Base-by-base conservation (phyloP, 2,888 invertebrate species). In the Cheilosia soror region DNA sequence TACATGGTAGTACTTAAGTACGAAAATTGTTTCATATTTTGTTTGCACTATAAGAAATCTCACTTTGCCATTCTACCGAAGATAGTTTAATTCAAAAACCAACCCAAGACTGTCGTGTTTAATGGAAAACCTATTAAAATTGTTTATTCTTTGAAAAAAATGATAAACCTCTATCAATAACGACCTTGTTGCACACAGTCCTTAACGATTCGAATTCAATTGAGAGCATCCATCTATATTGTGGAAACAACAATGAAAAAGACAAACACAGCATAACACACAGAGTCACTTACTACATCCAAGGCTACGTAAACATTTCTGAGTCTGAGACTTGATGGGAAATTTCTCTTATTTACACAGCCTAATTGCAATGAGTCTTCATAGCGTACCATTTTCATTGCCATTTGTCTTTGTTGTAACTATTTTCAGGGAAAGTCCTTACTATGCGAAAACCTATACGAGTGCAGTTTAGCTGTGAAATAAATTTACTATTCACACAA, bases 301-400 rank as follows among this genome's bases (percentile, higher is more conserved):
- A 51, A 40, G 53, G 62, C 31, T 33, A 44, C 33, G 62, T 40
- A 51, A 62, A 62, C 29, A 63, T 6, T 42, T 44, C 53, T 62
- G n/a, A 44, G 33, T 44, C 53, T 62, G n/a, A 44, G 33, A 53
- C 53, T 33, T 63, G 63, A 53, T 63, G 15, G 44, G 40, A 73
- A 37, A 33, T 63, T 47, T 63, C 5, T 27, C 20, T 42, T 72
- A 51, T 72, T 72, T 60, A 13, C 40, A 5, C 60, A 60, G 15
- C 60, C 60, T 62, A 72, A 60, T 72, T 72, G 71, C 71, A 72
- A 51, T 40, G 29, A 51, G 33, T 47, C 25, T 20, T 5, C 6
- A 7, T 11, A 11, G 15, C 47, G 4, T 7, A 20, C 1, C 5
- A 4, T 6, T 33, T 27, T 62, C 44, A 33, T 58, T 15, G 9